Percentiles rank a stretch among this genome's conserved stretches.
These are phyloP conservation scores for Ascaphus truei DNA, from an alignment of 2,113 vertebrate genomes.

Conservation along the genomic window DNA sequence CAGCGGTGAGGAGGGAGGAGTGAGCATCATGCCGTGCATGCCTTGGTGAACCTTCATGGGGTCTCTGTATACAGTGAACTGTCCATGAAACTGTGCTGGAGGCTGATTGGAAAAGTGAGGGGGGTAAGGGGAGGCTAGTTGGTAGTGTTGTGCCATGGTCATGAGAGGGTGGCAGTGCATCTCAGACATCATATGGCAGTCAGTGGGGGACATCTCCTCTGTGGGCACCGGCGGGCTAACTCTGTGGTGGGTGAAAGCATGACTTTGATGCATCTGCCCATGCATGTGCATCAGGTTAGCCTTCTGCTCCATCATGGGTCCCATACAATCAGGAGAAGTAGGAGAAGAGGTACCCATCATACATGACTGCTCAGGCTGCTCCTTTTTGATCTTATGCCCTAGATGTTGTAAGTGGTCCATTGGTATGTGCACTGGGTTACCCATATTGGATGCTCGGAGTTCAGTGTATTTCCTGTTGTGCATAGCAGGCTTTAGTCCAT, in stretches of 20 bases:
- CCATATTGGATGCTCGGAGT: conserved; percentile 56
- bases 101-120: conserved; percentile 60
- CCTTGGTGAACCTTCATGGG: conserved; percentile 57
- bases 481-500: conserved; percentile 44
- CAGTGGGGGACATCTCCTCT: conserved; percentile 46
- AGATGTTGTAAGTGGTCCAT: conserved; percentile 43
- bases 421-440: conserved; percentile 25
- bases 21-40: conserved; percentile 73
- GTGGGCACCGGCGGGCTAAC: conserved; percentile 46
- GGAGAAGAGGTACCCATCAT: conserved; percentile 60
- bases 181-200: conserved; percentile 56
- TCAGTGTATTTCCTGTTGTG: conserved; percentile 73
- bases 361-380: conserved; percentile 69
- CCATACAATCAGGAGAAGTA: conserved; percentile 55
- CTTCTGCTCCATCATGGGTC: conserved; percentile 60
- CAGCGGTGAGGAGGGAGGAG: conserved; percentile 80
- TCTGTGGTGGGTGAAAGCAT: conserved; percentile 52
- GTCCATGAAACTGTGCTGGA: conserved; percentile 69
- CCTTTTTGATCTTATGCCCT: conserved; percentile 79
- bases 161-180: conserved; percentile 52
- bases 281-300: conserved; percentile 43
- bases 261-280: conserved; percentile 27
- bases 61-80: conserved; percentile 70
- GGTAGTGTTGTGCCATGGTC: conserved; percentile 48
- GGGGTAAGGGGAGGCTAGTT: conserved; percentile 53